Evolutionary conservation across 2,888 invertebrate species (phyloP).

Genomic region (Gnatocerus cornutus): DNA sequence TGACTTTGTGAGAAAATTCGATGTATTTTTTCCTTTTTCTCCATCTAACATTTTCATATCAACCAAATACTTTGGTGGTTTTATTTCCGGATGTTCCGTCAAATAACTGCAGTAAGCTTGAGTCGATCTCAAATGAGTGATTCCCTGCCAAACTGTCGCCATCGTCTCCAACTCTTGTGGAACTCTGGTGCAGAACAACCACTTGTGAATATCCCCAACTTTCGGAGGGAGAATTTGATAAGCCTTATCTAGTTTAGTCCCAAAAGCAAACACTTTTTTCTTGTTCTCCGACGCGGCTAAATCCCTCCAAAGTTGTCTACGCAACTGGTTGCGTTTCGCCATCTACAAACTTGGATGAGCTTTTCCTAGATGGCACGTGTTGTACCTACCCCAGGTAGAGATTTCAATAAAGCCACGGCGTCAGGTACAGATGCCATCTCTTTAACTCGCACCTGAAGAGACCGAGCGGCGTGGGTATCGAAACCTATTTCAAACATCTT

Average conservation of each 20-base stretch:
- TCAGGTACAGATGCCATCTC: constrained; percentile 77
- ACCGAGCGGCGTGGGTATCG: constrained; percentile 74
- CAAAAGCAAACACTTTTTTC: constrained; percentile 73
- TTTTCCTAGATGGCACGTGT: constrained; percentile 5
- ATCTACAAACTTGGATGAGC: constrained; percentile 63
- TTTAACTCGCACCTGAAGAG: constrained; percentile 73
- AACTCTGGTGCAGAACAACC: constrained; percentile 74
- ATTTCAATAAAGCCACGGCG: constrained; percentile 73
- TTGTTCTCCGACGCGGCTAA: constrained; percentile 72
- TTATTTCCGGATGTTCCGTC: constrained; percentile 74
- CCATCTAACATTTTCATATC: constrained; percentile 73
- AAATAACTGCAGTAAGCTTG: constrained; percentile 74
- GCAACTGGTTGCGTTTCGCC: constrained; percentile 72
- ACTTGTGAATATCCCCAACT: constrained; percentile 73
- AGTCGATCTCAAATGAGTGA: constrained; percentile 77
- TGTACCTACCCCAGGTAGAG: constrained; percentile 71
- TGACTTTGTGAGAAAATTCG: neutral
- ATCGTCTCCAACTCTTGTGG: constrained; percentile 76
- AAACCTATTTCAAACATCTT: constrained; percentile 74
- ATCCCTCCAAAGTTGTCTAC: constrained; percentile 72
- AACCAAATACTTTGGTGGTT: constrained; percentile 73
- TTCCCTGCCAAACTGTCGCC: constrained; percentile 78
- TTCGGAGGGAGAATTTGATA: constrained; percentile 73
- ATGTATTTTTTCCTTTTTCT: neutral
- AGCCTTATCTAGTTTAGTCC: constrained; percentile 72